These are phyloP conservation scores for Corythornis madagascariensis DNA, from an alignment of 2,113 vertebrate genomes.

Conservation along the genomic window DNA sequence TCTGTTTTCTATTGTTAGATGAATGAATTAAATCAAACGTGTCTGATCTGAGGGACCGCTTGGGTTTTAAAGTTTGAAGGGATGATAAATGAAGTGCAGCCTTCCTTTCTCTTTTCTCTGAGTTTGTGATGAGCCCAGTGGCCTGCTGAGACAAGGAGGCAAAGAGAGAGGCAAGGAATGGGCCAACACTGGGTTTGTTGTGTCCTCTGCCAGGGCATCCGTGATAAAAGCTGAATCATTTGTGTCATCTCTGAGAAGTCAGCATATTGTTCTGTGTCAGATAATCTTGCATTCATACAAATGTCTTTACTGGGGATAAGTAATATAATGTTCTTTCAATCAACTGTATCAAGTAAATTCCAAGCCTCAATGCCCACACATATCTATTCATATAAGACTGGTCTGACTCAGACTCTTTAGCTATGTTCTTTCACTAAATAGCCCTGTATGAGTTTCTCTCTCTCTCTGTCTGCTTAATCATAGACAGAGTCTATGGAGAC, in stretches of 20 bases:
- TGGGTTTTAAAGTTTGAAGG: constrained; percentile 37
- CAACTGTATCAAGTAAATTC: background rate
- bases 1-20: constrained; percentile 30
- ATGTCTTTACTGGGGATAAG: background rate
- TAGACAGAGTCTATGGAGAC: rapidly evolving
- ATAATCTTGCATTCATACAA: background rate
- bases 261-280: background rate
- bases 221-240: background rate
- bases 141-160: background rate
- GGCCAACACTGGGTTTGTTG: background rate
- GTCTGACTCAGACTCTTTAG: background rate
- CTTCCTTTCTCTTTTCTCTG: background rate
- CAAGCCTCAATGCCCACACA: background rate
- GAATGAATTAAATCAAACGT: constrained; percentile 49
- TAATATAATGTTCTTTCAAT: background rate
- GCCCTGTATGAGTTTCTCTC: background rate
- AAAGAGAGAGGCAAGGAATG: background rate
- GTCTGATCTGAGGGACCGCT: background rate
- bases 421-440: background rate
- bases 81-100: constrained; percentile 33
- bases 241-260: background rate
- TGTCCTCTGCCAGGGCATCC: background rate
- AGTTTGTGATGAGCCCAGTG: background rate
- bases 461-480: background rate
- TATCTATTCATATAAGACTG: rapidly evolving